Evolutionary conservation across 1,140 invertebrate genomes (phyloP).

Genomic region (Periplaneta americana): DNA sequence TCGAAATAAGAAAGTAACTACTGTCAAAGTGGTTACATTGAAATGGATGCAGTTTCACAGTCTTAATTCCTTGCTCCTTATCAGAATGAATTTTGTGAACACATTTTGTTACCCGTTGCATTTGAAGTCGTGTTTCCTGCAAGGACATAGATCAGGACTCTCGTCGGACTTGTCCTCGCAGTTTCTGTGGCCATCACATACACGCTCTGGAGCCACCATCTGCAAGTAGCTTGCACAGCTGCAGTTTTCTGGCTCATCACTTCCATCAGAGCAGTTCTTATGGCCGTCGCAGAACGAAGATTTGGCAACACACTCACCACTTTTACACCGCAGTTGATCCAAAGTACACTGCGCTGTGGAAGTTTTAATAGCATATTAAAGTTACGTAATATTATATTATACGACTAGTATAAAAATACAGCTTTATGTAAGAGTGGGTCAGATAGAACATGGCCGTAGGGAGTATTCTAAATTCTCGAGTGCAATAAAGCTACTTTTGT

Average conservation of each 20-base stretch:
- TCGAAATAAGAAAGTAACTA: no score
- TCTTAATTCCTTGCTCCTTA: no score
- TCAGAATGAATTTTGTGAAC: no score
- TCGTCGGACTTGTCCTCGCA: conserved; percentile 79
- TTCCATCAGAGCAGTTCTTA: conserved; percentile 61
- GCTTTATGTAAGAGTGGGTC: no score
- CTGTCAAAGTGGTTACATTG: no score
- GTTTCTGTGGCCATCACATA: conserved; percentile 74
- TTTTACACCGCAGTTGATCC: conserved; percentile 57
- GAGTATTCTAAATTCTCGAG: no score
- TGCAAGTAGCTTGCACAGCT: conserved; percentile 58
- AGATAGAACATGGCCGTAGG: no score
- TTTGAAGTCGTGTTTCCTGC: conserved; percentile 43
- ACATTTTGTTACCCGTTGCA: conserved; percentile 44
- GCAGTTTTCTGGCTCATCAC: conserved; percentile 62
- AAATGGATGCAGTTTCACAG: no score
- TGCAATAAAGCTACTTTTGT: no score
- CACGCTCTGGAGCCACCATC: conserved; percentile 50
- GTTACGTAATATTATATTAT: no score
- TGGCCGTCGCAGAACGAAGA: conserved; percentile 57
- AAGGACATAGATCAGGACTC: conserved; percentile 49
- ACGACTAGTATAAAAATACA: no score
- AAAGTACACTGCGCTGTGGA: conserved; percentile 43
- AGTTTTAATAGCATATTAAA: no score
- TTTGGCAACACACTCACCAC: conserved; percentile 61